Percentiles rank a stretch among this genome's conserved stretches.
phyloP scores from a whole-genome alignment of 2,888 invertebrate species.

The Uloborus plumipes region DNA sequence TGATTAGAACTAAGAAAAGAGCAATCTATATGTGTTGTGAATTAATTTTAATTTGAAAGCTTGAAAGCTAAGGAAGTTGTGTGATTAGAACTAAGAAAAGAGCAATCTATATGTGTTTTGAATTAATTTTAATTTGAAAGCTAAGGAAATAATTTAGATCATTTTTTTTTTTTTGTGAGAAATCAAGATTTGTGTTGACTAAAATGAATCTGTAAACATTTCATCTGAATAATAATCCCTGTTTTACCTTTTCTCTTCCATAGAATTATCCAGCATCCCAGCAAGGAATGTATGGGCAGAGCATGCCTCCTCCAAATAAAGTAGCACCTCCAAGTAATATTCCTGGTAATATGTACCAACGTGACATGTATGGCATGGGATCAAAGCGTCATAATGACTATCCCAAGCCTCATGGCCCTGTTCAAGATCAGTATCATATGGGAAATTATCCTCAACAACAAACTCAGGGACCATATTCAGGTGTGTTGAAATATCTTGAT shows the following conservation, averaged over 20 bases:
- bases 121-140: too few relatives aligned
- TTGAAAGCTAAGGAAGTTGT: too few relatives aligned
- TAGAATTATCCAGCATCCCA: conserved; percentile 61
- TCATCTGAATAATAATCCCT: neutral
- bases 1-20: too few relatives aligned
- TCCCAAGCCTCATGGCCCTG: conserved; percentile 66
- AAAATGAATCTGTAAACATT: neutral
- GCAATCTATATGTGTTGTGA: too few relatives aligned
- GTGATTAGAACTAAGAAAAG: too few relatives aligned
- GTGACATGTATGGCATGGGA: conserved; percentile 56
- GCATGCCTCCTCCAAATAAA: conserved; percentile 59
- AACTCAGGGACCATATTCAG: conserved; percentile 55
- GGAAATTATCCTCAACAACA: conserved; percentile 55
- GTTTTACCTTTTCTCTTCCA: neutral
- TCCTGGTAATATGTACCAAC: conserved; percentile 46
- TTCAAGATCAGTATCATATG: conserved; percentile 58
- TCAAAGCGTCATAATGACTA: conserved; percentile 69
- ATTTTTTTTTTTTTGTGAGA: too few relatives aligned
- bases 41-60: too few relatives aligned
- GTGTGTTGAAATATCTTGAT: conserved; percentile 17
- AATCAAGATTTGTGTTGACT: neutral
- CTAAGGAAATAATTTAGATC: too few relatives aligned
- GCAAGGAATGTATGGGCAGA: conserved; percentile 52
- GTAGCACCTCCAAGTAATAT: conserved; percentile 60
- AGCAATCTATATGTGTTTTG: too few relatives aligned